Base-by-base conservation (phyloP, 2,797 vertebrate species). In the Protosalanx chinensis region DNA sequence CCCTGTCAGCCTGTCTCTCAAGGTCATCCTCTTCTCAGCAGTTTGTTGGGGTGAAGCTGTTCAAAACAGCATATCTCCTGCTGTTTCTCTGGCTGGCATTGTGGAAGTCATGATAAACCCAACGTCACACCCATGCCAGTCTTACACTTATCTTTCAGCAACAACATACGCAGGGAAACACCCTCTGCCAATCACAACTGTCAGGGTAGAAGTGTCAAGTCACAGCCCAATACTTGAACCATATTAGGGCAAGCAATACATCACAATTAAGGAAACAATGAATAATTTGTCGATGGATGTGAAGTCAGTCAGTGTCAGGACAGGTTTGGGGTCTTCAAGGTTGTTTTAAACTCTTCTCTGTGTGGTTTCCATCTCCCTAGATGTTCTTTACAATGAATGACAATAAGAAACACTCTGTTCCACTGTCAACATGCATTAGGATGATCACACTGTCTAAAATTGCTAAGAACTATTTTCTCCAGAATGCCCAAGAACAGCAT, bases 121-220 rank as follows among this genome's bases (percentile, higher is more conserved):
- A 74, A 78, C 65, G 85, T 82, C 86, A 79, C 88, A 79, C 88
- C 90, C 89, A 75, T 77, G 60, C 71, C 62, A 68, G 71, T 67
- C 68, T 82, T 80, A 37, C 41, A 67, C 90, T 93, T 94, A 93
- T 94, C 92, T 92, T 64, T 69, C 27, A 75, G 49, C 75, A 71
- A 57, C 41, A 82, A 73, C 71, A 68, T 70, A 29, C 71, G 66
- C 69, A 61, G 79, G 83, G 84, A 67, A 88, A 90, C 91, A 90
- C 91, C 90, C 91, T 60, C 53, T 82, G 81, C 84, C 84, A 84
- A 82, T 89, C 74, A 84, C 51, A 82, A 79, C 77, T 74, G 77
- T 71, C 73, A 71, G 10, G 10, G 59, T 6, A 12, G 29, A 12
- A 68, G 12, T 75, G 64, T 30, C 67, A 76, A 61, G 20, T 27